Conservation (phyloP, 1,140 invertebrate genomes). For the Pectinophora gossypiella region DNA sequence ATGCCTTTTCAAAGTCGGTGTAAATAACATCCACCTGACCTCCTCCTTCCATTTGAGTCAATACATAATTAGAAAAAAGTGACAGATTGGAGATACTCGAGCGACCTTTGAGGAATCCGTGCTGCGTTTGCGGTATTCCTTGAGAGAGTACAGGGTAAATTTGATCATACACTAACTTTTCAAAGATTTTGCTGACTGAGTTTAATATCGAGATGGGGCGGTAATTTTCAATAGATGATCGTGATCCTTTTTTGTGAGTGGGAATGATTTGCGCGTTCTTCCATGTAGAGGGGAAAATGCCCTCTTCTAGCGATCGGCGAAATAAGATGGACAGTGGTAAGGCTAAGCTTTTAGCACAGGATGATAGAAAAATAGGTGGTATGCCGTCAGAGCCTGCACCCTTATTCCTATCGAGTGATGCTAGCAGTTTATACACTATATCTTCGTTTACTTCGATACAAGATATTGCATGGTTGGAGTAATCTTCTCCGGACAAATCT, state of each 20-base stretch:
- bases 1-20: slow-evolving; percentile 14
- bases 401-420: neutral
- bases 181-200: neutral
- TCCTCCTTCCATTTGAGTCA: slow-evolving; percentile 2
- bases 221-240: neutral
- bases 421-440: neutral
- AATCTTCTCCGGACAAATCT: neutral
- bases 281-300: neutral
- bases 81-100: slow-evolving; percentile 10
- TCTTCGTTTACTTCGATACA: neutral
- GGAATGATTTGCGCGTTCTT: too few relatives aligned
- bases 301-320: neutral
- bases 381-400: neutral
- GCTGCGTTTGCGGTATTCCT: slow-evolving; percentile 1
- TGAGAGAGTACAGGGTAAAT: neutral
- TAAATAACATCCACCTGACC: slow-evolving; percentile 10
- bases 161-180: neutral
- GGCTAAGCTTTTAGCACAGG: neutral
- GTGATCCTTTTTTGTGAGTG: neutral
- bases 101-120: slow-evolving; percentile 10
- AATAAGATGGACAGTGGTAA: neutral
- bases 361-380: neutral
- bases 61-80: neutral
- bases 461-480: neutral
- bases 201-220: neutral